Evolutionary conservation across 1,140 invertebrate genomes (phyloP), one percentile per base, ranked within the genome.

Genomic region (Drosophila ogumai): DNA sequence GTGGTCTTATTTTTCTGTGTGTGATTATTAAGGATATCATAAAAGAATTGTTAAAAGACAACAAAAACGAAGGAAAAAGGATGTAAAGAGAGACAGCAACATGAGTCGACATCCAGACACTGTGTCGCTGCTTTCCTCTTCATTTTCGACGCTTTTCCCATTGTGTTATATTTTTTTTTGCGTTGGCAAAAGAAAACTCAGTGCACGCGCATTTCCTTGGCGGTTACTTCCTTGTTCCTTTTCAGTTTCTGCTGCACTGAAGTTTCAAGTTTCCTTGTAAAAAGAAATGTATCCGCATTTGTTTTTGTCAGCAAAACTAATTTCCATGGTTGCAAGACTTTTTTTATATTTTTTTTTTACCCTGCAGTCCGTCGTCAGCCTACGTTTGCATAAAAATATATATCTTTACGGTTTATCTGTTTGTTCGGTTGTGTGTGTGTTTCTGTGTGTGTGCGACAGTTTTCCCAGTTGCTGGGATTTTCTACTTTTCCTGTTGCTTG

Each of bases 371-470:
- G 13, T 38, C 36, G 31, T 68, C 34, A 36, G 67, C 79, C 85
- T 75, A 77, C 80, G 85, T 75, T 81, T 78, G 77, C 85, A 90
- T 88, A 75, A 88, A 81, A 75, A 49, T 54, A 43, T 36, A 50
- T 17, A 61, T 78, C 55, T 65, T 69, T 46, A 79, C 34, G 41
- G 58, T 43, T 75, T 78, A 63, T 79, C 41, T 64, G 77, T 60
- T 60, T 75, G 57, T 49, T 63, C 40, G 38, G 13, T 19, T 77
- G 41, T 59, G 25, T 19, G 9, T 46, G 44, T 77, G 36, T 59
- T 17, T 12, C 4, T 46, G 44, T 15, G 25, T 61, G 36, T 64
- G 59, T 41, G 38, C 63, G 73, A 75, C 69, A 75, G 58, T 74
- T 64, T 61, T 40, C 36, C 56, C 32, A 36, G 32, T 54, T 15